phyloP scores from a whole-genome alignment of 1,140 invertebrate genomes.

The Potamilus streckersoni region DNA sequence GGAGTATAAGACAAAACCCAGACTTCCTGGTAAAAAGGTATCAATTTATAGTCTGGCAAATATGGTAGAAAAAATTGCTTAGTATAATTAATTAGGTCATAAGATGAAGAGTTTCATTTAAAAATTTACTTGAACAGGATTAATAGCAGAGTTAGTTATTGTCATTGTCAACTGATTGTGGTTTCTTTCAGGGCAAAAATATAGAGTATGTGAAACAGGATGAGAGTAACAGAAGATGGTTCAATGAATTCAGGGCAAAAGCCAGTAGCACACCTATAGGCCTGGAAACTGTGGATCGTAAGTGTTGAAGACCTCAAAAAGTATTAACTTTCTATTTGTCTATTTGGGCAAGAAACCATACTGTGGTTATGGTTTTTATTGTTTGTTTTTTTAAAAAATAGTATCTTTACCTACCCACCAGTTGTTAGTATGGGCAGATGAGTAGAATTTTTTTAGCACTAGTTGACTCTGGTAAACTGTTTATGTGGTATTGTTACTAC shows the following conservation, averaged over 20 bases:
- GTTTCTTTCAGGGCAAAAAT: conserved; percentile 56
- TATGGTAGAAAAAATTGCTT: background rate
- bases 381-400: too few relatives aligned
- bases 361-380: too few relatives aligned
- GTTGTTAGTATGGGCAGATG: too few relatives aligned
- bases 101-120: background rate
- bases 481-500: too few relatives aligned
- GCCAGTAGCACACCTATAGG: conserved; percentile 61
- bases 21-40: too few relatives aligned
- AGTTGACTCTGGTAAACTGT: too few relatives aligned
- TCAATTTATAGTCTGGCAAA: background rate
- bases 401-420: too few relatives aligned
- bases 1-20: too few relatives aligned
- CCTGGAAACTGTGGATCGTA: conserved; percentile 66
- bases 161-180: conserved; percentile 2
- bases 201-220: conserved; percentile 67
- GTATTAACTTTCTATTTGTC: too few relatives aligned
- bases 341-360: too few relatives aligned
- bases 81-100: background rate
- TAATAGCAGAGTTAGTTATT: background rate
- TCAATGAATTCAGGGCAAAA: conserved; percentile 68
- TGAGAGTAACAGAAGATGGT: conserved; percentile 66
- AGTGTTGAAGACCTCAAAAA: conserved; percentile 13
- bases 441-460: too few relatives aligned
- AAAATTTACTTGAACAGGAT: background rate